A percentile compares a stretch with the other conserved stretches of the same genome.
These are phyloP conservation scores for Tyto alba DNA, from an alignment of 2,113 vertebrate genomes.

Conservation along the genomic window DNA sequence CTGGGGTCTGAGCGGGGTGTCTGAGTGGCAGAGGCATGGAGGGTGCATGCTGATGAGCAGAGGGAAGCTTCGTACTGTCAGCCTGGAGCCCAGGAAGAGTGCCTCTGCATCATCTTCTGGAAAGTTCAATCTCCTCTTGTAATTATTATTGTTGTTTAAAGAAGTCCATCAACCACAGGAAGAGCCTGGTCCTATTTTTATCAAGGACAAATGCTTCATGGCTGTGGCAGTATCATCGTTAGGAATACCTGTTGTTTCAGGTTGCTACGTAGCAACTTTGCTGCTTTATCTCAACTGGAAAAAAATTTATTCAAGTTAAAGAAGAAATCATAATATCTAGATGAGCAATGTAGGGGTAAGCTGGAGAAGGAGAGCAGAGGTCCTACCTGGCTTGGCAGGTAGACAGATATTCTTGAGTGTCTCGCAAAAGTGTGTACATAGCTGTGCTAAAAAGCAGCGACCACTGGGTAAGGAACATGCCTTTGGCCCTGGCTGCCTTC, in stretches of 20 bases:
- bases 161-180: neutral
- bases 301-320: neutral
- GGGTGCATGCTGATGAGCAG: accelerated
- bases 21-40: neutral
- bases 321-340: neutral
- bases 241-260: neutral
- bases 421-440: neutral
- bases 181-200: neutral
- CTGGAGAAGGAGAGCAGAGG: neutral
- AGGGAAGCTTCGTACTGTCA: neutral
- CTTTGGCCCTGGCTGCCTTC: neutral
- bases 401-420: neutral
- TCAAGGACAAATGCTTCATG: neutral
- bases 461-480: neutral
- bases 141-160: neutral
- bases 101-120: neutral
- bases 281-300: neutral
- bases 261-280: neutral
- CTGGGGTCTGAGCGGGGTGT: neutral
- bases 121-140: neutral
- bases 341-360: neutral
- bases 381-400: neutral
- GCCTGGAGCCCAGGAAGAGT: neutral
- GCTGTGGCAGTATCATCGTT: neutral
- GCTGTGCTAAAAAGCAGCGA: neutral